Percentiles rank a stretch among this genome's conserved stretches.
Evolutionary conservation across 2,888 invertebrate genomes (phyloP).

Genomic region (Ectemnius cavifrons): DNA sequence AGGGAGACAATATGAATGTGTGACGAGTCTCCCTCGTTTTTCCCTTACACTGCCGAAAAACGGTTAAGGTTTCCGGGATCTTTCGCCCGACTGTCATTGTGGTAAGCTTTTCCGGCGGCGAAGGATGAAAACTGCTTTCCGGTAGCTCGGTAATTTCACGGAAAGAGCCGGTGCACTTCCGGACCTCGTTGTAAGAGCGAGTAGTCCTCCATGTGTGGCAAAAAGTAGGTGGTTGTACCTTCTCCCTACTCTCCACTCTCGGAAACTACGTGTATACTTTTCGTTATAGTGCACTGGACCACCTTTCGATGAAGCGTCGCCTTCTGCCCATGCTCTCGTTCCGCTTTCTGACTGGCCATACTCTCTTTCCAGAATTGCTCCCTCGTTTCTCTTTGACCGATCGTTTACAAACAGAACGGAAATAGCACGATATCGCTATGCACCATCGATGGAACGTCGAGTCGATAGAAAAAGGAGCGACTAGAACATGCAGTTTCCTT

Average conservation of each 20-base stretch:
- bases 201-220: conserved; percentile 18
- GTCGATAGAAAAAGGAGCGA: too few relatives aligned
- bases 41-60: background rate
- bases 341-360: conserved; percentile 12
- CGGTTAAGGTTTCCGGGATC: background rate
- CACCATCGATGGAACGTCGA: background rate
- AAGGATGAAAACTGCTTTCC: conserved; percentile 12
- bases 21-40: too few relatives aligned
- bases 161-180: conserved; percentile 20
- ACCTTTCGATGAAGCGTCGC: conserved; percentile 31
- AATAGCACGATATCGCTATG: conserved; percentile 2
- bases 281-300: conserved; percentile 45
- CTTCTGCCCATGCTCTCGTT: conserved; percentile 18
- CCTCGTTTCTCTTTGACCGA: conserved; percentile 4
- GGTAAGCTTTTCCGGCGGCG: too few relatives aligned
- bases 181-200: conserved; percentile 27
- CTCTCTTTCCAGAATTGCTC: conserved; percentile 18
- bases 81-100: background rate
- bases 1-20: too few relatives aligned
- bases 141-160: conserved; percentile 12
- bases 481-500: too few relatives aligned
- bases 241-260: conserved; percentile 39
- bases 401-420: background rate
- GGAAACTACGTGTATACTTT: conserved; percentile 27
- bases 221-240: conserved; percentile 29